Base-by-base conservation (phyloP, 1,140 invertebrate genomes). In the Drosophila mauritiana region DNA sequence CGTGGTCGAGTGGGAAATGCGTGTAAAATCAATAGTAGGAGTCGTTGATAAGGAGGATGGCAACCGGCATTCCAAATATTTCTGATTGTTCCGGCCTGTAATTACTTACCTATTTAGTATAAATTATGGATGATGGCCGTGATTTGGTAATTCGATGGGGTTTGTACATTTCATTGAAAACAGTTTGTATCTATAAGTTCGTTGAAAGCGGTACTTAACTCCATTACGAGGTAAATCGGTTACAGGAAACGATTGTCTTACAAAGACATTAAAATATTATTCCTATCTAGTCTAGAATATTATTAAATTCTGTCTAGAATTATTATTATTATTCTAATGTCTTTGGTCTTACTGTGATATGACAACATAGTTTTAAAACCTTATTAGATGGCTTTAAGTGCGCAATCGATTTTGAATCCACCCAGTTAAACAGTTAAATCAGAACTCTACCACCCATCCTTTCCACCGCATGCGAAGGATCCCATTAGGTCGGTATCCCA, bases 11-110 rank as follows among this genome's bases (percentile, higher is more conserved):
- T 53, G 63, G 72, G 75, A 67, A 76, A 70, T 57, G 68, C 52
- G 68, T 57, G 61, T 46, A 75, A 75, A 76, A 76, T 76, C 73
- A 68, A 76, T 76, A 76, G 22, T 1, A 20, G n/a, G n/a, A 11
- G 13, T 53, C 27, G n/a, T 6, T 20, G 20, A 48, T 20, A 64
- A 51, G 36, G 12, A 48, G 64, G 65, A 46, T 70, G 17, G 11
- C 15, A 46, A 22, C 22, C 1, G 59, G 45, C 7, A 42, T 10
- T 51, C 46, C 11, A 13, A 69, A 56, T 70, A n/a, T 69, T 69
- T 42, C 34, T 42, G 20, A 27, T 70, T 67, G 43, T n/a, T n/a
- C 11, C 6, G 13, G 64, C 12, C 42, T 27, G 43, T 70, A 57
- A 72, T 72, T 57, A 70, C 65, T 70, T 72, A 70, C 36, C 64